A percentile compares a stretch with the other conserved stretches of the same genome.
phyloP scores from a whole-genome alignment of 2,888 invertebrate species.

The Thymelicus sylvestris region DNA sequence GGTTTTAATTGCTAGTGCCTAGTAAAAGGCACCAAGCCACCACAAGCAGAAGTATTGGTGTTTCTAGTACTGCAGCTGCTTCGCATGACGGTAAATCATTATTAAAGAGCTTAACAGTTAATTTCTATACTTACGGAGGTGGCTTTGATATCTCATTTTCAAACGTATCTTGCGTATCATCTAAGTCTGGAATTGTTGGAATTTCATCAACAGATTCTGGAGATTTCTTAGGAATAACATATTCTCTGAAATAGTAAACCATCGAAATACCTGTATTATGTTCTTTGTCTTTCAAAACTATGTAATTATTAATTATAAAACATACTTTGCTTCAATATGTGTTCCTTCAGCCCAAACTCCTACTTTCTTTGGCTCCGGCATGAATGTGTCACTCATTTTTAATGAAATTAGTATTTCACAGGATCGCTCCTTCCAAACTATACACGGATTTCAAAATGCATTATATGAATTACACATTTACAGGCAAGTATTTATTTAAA shows the following conservation, averaged over 20 bases:
- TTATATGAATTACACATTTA: too few species aligned
- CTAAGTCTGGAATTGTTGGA: slow-evolving; percentile 79
- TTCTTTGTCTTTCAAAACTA: not conserved
- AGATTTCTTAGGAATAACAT: slow-evolving; percentile 72
- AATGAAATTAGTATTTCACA: not conserved
- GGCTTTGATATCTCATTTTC: slow-evolving; percentile 75
- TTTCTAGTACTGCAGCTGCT: too few species aligned
- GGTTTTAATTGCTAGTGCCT: too few species aligned
- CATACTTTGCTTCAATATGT: slow-evolving; percentile 72
- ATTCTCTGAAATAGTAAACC: slow-evolving; percentile 62
- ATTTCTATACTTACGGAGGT: slow-evolving; percentile 59
- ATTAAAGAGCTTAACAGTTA: not conserved
- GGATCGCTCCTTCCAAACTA: too few species aligned
- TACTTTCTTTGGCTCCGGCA: slow-evolving; percentile 73
- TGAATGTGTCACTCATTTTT: slow-evolving; percentile 63
- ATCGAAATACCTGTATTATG: not conserved
- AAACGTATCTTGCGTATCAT: slow-evolving; percentile 76
- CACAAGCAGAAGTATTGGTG: too few species aligned
- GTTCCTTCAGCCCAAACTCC: slow-evolving; percentile 80
- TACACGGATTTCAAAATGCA: too few species aligned
- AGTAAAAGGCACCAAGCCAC: too few species aligned
- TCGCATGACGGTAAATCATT: too few species aligned
- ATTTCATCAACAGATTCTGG: slow-evolving; percentile 77
- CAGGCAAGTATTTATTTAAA: too few species aligned
- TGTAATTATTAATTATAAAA: not conserved